Conservation (phyloP, 2,797 vertebrate species). For the Enteromius trimaculatus region DNA sequence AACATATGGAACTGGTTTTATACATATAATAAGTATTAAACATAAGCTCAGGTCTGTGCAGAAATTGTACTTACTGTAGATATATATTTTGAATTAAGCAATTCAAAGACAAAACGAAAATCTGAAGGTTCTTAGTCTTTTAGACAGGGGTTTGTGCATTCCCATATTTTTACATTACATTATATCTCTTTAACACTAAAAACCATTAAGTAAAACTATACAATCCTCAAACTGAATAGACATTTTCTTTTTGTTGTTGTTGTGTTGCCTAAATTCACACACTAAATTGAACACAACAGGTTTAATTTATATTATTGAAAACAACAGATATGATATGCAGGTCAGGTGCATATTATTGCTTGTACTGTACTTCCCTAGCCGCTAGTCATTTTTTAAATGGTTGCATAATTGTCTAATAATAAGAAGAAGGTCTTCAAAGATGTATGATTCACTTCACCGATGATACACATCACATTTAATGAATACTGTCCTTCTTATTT, state of each 20-base stretch:
- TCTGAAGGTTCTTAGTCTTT: neutral
- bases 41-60: neutral
- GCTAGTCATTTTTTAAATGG: neutral
- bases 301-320: too few relatives aligned
- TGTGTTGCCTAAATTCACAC: too few relatives aligned
- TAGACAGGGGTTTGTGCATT: neutral
- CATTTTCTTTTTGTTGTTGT: too few relatives aligned
- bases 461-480: neutral
- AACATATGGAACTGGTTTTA: neutral
- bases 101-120: neutral
- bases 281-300: too few relatives aligned
- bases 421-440: neutral
- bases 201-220: too few relatives aligned
- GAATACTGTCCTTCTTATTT: neutral
- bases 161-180: neutral
- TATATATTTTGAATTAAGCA: neutral
- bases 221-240: neutral
- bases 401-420: too few relatives aligned
- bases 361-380: neutral
- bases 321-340: too few relatives aligned
- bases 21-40: neutral
- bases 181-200: neutral
- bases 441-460: neutral
- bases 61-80: neutral
- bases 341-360: neutral